A percentile compares a stretch with the other conserved stretches of the same genome.
These are phyloP conservation scores for Lycocerus yunnanus DNA, from an alignment of 2,888 invertebrate species.

Conservation along the genomic window DNA sequence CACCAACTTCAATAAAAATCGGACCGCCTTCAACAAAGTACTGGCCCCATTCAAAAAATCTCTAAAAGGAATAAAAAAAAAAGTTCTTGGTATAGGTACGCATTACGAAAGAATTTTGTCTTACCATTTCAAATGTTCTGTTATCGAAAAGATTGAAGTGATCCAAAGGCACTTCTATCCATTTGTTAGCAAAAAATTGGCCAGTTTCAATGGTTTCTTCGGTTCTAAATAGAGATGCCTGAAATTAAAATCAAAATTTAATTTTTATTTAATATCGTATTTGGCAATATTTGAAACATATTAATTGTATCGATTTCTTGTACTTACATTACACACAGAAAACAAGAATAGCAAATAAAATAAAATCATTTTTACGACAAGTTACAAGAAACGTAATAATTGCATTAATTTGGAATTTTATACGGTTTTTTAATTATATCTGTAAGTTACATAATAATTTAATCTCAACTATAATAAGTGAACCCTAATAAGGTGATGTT, in stretches of 20 bases:
- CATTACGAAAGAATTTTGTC: neutral
- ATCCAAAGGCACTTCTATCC: neutral
- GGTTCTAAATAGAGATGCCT: neutral
- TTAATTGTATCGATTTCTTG: too few relatives aligned
- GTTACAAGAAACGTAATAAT: too few relatives aligned
- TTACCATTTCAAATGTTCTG: neutral
- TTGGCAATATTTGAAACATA: too few relatives aligned
- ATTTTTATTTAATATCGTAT: neutral
- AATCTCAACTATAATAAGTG: neutral
- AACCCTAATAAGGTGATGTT: neutral
- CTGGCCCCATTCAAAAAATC: conserved; percentile 60
- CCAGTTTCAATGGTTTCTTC: neutral
- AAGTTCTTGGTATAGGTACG: too few relatives aligned
- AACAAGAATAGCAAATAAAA: neutral
- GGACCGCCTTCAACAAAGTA: conserved; percentile 60
- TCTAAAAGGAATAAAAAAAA: too few relatives aligned
- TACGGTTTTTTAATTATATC: too few relatives aligned
- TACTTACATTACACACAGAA: neutral
- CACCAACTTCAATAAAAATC: conserved; percentile 71
- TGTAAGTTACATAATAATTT: too few relatives aligned
- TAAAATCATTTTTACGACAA: neutral
- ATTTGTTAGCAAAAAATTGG: neutral
- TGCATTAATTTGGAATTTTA: too few relatives aligned
- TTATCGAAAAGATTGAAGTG: neutral
- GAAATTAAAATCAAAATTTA: neutral